Conservation (phyloP, 2,113 vertebrate genomes). For the Cyrtonyx montezumae region DNA sequence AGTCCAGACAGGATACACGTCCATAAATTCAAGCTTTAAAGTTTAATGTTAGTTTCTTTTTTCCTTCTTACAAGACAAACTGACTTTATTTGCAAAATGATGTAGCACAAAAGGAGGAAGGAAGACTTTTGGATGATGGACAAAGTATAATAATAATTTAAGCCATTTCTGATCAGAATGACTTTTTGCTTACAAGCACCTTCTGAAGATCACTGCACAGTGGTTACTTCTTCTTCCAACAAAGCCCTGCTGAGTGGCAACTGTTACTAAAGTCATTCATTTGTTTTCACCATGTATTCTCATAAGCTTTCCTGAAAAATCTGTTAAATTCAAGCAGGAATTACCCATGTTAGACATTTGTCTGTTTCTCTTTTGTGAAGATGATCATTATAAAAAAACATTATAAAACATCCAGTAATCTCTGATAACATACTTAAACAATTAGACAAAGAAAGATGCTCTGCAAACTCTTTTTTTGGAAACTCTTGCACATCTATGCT, state of each 20-base stretch:
- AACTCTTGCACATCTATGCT: neutral
- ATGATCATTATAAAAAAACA: neutral
- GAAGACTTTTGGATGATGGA: neutral
- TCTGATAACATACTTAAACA: neutral
- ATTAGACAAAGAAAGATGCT: neutral
- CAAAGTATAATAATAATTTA: neutral
- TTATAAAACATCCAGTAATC: neutral
- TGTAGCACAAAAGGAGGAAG: neutral
- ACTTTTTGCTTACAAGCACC: neutral
- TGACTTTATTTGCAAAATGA: neutral
- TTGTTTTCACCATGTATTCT: neutral
- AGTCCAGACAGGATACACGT: neutral
- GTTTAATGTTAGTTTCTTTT: neutral
- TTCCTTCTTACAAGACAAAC: neutral
- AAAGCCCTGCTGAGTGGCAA: neutral
- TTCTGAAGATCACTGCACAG: neutral
- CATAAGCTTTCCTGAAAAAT: neutral
- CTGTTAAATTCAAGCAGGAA: neutral
- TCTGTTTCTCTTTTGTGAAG: neutral
- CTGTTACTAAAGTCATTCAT: neutral
- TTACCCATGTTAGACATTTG: neutral
- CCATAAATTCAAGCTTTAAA: neutral
- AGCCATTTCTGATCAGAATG: neutral
- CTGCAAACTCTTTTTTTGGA: neutral
- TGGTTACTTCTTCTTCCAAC: neutral